These are phyloP conservation scores for Eilema caniola DNA, from an alignment of 2,888 invertebrate genomes.

Conservation along the genomic window DNA sequence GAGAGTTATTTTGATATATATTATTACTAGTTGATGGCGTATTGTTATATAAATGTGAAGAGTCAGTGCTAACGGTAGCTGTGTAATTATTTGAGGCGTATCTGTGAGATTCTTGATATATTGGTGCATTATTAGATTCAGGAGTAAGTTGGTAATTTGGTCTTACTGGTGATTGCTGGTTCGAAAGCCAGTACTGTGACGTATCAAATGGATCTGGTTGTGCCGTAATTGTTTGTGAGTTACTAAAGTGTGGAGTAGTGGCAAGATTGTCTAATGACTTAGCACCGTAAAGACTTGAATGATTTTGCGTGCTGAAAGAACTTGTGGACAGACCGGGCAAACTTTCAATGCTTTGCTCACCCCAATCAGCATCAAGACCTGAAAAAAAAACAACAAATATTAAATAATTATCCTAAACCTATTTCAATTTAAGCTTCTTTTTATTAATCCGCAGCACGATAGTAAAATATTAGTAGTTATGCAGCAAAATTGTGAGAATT, in stretches of 20 bases:
- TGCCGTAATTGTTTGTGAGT: constrained; percentile 35
- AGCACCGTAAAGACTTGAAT: constrained; percentile 71
- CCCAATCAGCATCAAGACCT: constrained; percentile 74
- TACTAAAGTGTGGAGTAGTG: constrained; percentile 34
- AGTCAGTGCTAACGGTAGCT: constrained; percentile 48
- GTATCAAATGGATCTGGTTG: constrained; percentile 76
- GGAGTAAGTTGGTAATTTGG: constrained; percentile 56
- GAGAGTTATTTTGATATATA: constrained; percentile 53
- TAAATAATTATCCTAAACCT: not conserved
- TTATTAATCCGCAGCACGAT: no score
- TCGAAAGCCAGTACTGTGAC: constrained; percentile 70
- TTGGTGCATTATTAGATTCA: constrained; percentile 40
- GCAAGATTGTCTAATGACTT: constrained; percentile 78
- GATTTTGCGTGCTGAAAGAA: constrained; percentile 55
- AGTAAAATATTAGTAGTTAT: no score
- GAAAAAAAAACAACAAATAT: constrained; percentile 42
- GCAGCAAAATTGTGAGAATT: no score
- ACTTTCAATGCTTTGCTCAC: constrained; percentile 77
- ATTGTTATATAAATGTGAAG: constrained; percentile 64
- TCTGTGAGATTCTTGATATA: constrained; percentile 69
- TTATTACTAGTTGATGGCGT: constrained; percentile 56
- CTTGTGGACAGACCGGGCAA: constrained; percentile 66
- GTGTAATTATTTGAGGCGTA: constrained; percentile 48
- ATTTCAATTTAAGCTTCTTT: not conserved
- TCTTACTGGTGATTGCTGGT: constrained; percentile 41